Percentiles rank a stretch among this genome's conserved stretches.
phyloP scores from a whole-genome alignment of 2,797 vertebrate genomes.

The Sebastes hubbsi region DNA sequence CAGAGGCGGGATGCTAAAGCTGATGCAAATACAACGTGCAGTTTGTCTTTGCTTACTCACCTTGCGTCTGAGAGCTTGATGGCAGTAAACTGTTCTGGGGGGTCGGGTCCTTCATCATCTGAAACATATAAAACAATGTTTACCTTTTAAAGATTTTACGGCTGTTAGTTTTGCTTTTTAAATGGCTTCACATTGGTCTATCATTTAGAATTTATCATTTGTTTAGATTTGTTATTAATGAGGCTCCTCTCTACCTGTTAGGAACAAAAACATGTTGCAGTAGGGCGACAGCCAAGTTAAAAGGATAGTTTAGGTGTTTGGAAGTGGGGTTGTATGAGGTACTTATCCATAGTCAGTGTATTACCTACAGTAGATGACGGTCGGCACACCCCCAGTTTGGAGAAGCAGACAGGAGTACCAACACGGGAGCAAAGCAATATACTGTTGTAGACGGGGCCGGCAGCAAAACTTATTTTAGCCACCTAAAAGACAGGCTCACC shows the following conservation, averaged over 20 bases:
- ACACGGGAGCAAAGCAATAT: too few species aligned
- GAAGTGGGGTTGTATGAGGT: too few species aligned
- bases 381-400: too few species aligned
- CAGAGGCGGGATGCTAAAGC: constrained; percentile 1
- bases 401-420: too few species aligned
- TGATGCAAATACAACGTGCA: background rate
- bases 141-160: background rate
- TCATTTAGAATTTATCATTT: background rate
- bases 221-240: background rate
- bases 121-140: constrained; percentile 45
- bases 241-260: background rate
- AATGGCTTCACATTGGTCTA: background rate
- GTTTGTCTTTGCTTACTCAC: constrained; percentile 74
- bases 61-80: constrained; percentile 93
- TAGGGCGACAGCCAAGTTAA: background rate
- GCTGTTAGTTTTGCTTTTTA: background rate
- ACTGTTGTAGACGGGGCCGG: fast-evolving
- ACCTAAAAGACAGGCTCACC: too few species aligned
- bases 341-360: too few species aligned
- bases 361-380: too few species aligned
- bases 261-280: background rate
- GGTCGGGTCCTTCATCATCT: constrained; percentile 94
- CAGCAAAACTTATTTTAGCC: too few species aligned
- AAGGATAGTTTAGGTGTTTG: too few species aligned
- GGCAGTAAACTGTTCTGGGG: constrained; percentile 96